Conservation (phyloP, 2,113 vertebrate genomes). For the Callipepla squamata region DNA sequence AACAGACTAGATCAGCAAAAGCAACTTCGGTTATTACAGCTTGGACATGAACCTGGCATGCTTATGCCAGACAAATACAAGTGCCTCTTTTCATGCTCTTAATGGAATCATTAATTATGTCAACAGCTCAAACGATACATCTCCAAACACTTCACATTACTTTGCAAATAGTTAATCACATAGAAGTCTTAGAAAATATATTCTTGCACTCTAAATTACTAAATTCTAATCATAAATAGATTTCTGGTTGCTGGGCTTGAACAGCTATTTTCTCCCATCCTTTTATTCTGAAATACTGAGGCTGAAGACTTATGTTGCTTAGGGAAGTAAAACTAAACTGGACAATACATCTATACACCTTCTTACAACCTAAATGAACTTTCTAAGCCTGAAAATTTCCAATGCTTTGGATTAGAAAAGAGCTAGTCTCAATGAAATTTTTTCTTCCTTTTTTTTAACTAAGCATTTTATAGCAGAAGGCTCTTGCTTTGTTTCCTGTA, state of each 20-base stretch:
- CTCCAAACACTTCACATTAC: constrained; percentile 71
- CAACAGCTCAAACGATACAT: constrained; percentile 69
- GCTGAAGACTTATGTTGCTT: background rate
- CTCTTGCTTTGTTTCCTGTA: constrained; percentile 37
- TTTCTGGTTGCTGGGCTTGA: background rate
- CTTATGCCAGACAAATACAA: constrained; percentile 71
- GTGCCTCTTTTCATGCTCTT: constrained; percentile 71
- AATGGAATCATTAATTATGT: constrained; percentile 81
- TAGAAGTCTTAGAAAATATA: constrained; percentile 38
- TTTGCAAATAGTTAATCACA: constrained; percentile 56
- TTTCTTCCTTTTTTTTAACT: constrained; percentile 28
- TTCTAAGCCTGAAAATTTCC: constrained; percentile 59
- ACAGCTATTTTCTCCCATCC: background rate
- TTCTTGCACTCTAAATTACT: constrained; percentile 15
- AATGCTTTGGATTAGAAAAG: constrained; percentile 46
- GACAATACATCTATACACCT: background rate
- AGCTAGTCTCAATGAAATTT: constrained; percentile 34
- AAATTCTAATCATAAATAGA: background rate
- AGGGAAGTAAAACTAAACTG: constrained; percentile 19
- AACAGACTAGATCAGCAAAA: constrained; percentile 69
- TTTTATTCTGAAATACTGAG: background rate
- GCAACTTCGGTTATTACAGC: constrained; percentile 60
- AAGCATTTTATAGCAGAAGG: constrained; percentile 24
- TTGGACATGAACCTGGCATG: constrained; percentile 67
- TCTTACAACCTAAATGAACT: constrained; percentile 42